Evolutionary conservation across 2,888 invertebrate species (phyloP), one percentile per base, ranked within the genome.

Genomic region (Mamestra brassicae): DNA sequence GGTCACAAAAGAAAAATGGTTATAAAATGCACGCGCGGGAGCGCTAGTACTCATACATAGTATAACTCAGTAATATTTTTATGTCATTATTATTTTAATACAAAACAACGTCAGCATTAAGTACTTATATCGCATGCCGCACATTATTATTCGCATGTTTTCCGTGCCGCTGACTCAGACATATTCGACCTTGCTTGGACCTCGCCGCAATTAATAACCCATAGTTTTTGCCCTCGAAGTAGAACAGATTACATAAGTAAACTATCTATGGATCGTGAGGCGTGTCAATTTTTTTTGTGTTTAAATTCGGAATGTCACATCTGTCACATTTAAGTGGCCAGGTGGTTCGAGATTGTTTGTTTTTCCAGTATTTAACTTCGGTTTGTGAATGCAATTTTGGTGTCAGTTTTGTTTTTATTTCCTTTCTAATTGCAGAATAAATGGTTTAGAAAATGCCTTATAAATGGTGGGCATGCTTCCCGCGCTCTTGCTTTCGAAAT

Each of bases 141-240:
- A 55, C 64, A 74, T 71, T 71, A 78, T 81, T 78, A 84, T 76
- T 75, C 74, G 76, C 74, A 58, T 42, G 42, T 70, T 80, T 78
- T 76, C 80, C 50, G 74, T 71, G 71, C 54, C 71, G 79, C 67
- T 88, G 88, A 89, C 67, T 88, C 89, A 87, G 71, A 77, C 81
- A 86, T 74, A 63, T 50, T 50, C 76, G 85, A 87, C 90, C 90
- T 90, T 89, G 90, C 63, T 64, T 70, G 70, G 73, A 86, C 84
- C 82, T 83, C 83, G 77, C 17, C 52, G 68, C 71, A 84, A 89
- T 87, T 88, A 87, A 87, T 85, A 83, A 81, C 75, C 77, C 71
- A 78, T 76, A 81, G 73, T 87, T 89, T 88, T 89, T 87, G 78
- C 81, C 84, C 74, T 81, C 78, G 76, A 85, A 84, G 78, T 82